Evolutionary conservation across 2,113 vertebrate genomes (phyloP).

Genomic region (Ictalurus furcatus): DNA sequence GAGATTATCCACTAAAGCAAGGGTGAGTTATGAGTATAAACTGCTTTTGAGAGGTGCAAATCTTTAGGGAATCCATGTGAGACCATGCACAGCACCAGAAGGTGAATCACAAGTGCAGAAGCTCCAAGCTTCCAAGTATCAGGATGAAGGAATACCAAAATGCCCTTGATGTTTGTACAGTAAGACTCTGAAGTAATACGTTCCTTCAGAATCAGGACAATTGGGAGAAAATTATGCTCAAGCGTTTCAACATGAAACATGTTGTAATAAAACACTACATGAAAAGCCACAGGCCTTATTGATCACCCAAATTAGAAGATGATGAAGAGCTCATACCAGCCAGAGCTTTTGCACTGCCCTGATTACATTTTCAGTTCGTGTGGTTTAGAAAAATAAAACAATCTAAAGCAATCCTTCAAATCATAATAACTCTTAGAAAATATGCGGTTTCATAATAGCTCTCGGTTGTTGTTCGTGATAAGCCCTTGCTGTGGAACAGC

Average conservation of each 20-base stretch:
- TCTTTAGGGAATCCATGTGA: neutral
- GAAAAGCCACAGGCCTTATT: slow-evolving; percentile 18
- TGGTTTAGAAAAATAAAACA: slow-evolving; percentile 29
- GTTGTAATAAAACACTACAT: slow-evolving; percentile 39
- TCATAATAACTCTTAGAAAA: neutral
- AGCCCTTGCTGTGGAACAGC: slow-evolving; percentile 24
- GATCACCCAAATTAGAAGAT: slow-evolving; percentile 42
- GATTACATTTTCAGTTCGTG: slow-evolving; percentile 23
- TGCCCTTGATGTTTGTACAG: slow-evolving; percentile 8
- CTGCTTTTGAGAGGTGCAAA: neutral
- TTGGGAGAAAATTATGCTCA: slow-evolving; percentile 41
- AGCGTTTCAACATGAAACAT: slow-evolving; percentile 50
- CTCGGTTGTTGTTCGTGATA: slow-evolving; percentile 1
- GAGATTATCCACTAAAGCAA: neutral
- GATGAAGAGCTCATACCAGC: slow-evolving; percentile 14
- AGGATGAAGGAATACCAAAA: neutral
- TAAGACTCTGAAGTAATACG: slow-evolving; percentile 41
- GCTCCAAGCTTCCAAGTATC: neutral
- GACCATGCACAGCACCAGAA: neutral
- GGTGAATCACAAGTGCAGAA: neutral
- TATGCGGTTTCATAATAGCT: slow-evolving; percentile 14
- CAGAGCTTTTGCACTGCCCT: neutral
- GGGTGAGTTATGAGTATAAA: neutral
- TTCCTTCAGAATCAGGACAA: neutral
- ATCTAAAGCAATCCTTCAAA: slow-evolving; percentile 20